Base-by-base conservation (phyloP, 2,113 vertebrate genomes). In the Oplegnathus fasciatus region DNA sequence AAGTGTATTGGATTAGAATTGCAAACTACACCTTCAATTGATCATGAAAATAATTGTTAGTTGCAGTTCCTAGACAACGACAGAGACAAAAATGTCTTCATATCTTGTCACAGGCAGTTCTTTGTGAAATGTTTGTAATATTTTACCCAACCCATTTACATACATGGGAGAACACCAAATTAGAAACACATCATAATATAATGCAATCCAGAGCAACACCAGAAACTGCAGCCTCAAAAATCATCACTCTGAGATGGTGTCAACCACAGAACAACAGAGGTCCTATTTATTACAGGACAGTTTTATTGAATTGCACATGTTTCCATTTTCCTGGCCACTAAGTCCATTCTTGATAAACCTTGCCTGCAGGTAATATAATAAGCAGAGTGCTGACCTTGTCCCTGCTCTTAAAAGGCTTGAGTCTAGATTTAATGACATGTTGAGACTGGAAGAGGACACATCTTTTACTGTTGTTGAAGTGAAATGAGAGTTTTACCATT, bases 301-400 rank as follows among this genome's bases (percentile, higher is more conserved):
- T 67, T 80, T 61, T 67, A 68, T 62, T 58, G 34, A 65, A 60
- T 46, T 34, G 46, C 30, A 68, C 30, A 5, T 73, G 37, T 68
- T 55, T 67, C n/a, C 32, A 14, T 72, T 42, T 77, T 66, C 50
- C 62, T 9, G 17, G 32, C 22, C 69, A 44, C 7, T 2, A 69
- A 28, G 30, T 78, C 34, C 17, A 55, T 44, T 50, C 44, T 24
- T 58, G 60, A 75, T 81, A 74, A 78, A 37, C 46, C 26, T 66
- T 48, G 30, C 75, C 60, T 70, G 22, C 6, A 28, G 50, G 30
- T 46, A 70, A 26, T 14, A 64, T 40, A 60, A 67, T 26, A 71
- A 40, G 6, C 22, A n/a, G 24, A 71, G 64, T 2, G 30, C 17
- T 74, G 68, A 78, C 34, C 22, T 55, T 48, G 52, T 68, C 50